Conservation (phyloP, 1,140 invertebrate species). For the Trichogramma pretiosum region DNA sequence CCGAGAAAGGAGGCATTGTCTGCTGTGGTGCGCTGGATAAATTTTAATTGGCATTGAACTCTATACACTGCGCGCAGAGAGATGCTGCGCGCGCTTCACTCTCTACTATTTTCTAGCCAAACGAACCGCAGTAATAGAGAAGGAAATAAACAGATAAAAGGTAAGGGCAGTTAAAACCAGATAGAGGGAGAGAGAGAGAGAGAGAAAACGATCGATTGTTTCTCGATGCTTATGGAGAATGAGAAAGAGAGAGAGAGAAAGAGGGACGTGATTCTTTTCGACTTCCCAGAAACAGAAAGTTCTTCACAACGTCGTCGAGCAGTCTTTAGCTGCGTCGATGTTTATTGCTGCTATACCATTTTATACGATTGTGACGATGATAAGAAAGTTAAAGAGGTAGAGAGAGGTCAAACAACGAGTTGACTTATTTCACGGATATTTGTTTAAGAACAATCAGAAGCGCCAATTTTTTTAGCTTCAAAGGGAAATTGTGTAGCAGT, state of each 20-base stretch:
- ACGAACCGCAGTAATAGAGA: slow-evolving; percentile 12
- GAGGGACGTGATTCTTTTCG: slow-evolving; percentile 20
- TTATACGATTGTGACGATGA: no score
- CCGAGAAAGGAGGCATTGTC: slow-evolving; percentile 12
- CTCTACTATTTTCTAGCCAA: background rate
- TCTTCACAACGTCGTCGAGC: no score
- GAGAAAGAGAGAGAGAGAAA: slow-evolving; percentile 4
- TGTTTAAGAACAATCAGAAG: no score
- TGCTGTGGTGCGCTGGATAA: no score
- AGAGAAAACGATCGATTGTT: slow-evolving; percentile 5
- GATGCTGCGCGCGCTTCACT: background rate
- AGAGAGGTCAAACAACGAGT: no score
- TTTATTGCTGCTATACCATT: no score
- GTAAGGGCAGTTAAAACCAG: slow-evolving; percentile 24
- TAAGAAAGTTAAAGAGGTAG: no score
- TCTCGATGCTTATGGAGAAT: slow-evolving; percentile 1
- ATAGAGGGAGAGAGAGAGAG: slow-evolving; percentile 18
- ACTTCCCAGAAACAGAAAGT: slow-evolving; percentile 12
- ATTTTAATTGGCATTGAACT: slow-evolving; percentile 14
- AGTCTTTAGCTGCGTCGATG: no score
- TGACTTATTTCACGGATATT: no score
- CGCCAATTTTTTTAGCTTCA: no score
- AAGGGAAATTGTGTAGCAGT: no score
- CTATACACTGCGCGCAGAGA: slow-evolving; percentile 17
- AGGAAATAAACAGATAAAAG: slow-evolving; percentile 22